phyloP scores from a whole-genome alignment of 1,140 invertebrate genomes.

The Lamellibrachia luymesi region DNA sequence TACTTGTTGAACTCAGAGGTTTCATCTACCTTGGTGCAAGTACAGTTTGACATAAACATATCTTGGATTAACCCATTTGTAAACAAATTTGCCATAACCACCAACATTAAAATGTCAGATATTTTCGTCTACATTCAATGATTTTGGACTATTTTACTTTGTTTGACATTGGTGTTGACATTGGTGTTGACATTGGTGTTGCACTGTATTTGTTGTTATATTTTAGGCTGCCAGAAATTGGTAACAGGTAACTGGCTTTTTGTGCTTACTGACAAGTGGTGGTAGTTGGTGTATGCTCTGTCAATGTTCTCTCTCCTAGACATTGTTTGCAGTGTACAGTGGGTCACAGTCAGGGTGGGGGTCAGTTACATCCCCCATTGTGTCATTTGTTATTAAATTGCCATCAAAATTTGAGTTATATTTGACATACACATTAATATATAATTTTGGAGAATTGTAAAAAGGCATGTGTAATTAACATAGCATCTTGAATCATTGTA shows the following conservation, averaged over 20 bases:
- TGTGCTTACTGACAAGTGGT: not conserved
- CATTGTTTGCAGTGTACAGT: not conserved
- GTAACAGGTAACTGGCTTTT: not conserved
- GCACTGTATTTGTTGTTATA: conserved; percentile 9
- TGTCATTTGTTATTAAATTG: not conserved
- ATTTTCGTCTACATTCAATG: not conserved
- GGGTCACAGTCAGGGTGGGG: not conserved
- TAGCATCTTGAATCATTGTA: not conserved
- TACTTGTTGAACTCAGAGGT: no score
- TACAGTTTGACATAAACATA: not conserved
- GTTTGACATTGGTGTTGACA: not conserved
- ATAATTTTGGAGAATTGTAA: not conserved
- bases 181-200: not conserved
- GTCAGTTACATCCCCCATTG: not conserved
- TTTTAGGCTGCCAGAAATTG: conserved; percentile 9
- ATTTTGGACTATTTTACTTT: not conserved
- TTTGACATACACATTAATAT: not conserved
- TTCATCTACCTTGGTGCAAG: no score
- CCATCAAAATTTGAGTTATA: not conserved
- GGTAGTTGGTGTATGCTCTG: not conserved
- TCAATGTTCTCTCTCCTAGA: not conserved
- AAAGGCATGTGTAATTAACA: not conserved
- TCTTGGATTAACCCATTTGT: not conserved
- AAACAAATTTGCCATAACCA: not conserved
- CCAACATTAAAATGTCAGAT: not conserved